Evolutionary conservation across 1,140 invertebrate genomes (phyloP).

Genomic region (Nasonia vitripennis): DNA sequence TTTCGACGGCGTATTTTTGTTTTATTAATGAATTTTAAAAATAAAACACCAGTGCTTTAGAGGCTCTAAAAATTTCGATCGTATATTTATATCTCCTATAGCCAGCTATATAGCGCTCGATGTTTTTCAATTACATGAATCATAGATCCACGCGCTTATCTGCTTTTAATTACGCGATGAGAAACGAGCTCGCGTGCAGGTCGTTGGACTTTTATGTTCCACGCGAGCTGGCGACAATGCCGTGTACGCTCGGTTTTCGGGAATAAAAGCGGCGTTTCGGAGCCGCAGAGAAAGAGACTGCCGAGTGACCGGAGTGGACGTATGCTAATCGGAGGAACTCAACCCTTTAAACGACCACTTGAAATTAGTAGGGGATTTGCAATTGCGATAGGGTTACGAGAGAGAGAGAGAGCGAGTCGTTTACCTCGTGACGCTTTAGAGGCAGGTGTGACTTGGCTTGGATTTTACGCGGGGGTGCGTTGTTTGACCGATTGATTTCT

Average conservation of each 20-base stretch:
- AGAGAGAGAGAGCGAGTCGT: not conserved
- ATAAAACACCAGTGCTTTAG: not conserved
- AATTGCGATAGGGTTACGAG: slow-evolving; percentile 47
- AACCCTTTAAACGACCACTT: slow-evolving; percentile 64
- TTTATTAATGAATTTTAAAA: not conserved
- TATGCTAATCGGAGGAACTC: slow-evolving; percentile 53
- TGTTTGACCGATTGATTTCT: not conserved
- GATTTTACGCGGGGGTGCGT: not conserved
- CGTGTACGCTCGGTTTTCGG: not conserved
- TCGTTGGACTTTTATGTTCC: not conserved
- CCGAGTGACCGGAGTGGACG: not conserved
- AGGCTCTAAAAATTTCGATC: no score
- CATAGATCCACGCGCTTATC: slow-evolving; percentile 14
- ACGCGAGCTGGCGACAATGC: not conserved
- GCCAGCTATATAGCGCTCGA: not conserved
- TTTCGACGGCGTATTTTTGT: not conserved
- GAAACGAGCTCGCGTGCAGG: slow-evolving; percentile 12
- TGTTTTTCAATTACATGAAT: slow-evolving; percentile 1
- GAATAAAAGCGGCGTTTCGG: not conserved
- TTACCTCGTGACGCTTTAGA: slow-evolving; percentile 17
- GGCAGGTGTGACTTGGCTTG: slow-evolving; percentile 13
- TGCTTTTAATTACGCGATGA: slow-evolving; percentile 44
- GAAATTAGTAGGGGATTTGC: slow-evolving; percentile 57
- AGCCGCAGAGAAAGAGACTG: not conserved
- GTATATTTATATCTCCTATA: no score